Evolutionary conservation across 2,888 invertebrate genomes (phyloP).

Genomic region (Habroteleia sp.): DNA sequence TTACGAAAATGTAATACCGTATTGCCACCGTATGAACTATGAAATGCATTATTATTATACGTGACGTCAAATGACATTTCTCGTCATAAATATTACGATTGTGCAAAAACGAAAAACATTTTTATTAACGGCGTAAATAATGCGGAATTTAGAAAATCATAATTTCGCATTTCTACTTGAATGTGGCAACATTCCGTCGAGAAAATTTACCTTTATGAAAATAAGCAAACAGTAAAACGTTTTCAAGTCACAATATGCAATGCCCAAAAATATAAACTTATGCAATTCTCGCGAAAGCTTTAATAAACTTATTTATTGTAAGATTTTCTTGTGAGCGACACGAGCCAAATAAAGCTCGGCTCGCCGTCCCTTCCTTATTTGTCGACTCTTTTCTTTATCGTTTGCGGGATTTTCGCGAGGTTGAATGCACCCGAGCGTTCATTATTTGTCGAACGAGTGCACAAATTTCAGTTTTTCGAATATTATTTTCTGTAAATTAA

Average conservation of each 20-base stretch:
- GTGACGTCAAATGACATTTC: constrained; percentile 23
- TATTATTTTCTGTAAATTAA: constrained; percentile 12
- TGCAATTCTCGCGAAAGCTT: too few relatives aligned
- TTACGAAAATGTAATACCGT: constrained; percentile 36
- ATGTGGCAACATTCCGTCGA: too few relatives aligned
- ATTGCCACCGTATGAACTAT: constrained; percentile 25
- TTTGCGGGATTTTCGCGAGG: constrained; percentile 16
- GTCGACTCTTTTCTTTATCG: constrained; percentile 12
- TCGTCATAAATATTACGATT: constrained; percentile 21
- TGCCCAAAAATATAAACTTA: too few relatives aligned
- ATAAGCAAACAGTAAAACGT: too few relatives aligned
- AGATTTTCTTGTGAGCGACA: constrained; percentile 3
- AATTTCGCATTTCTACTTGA: too few relatives aligned
- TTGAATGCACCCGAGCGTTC: constrained; percentile 24
- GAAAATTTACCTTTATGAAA: too few relatives aligned
- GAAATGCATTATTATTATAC: constrained; percentile 32
- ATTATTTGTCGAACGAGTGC: neutral
- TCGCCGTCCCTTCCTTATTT: constrained; percentile 24
- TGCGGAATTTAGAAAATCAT: too few relatives aligned
- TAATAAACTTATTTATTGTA: constrained; percentile 4
- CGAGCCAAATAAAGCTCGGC: constrained; percentile 24
- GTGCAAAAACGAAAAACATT: too few relatives aligned
- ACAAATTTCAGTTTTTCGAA: neutral
- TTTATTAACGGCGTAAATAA: too few relatives aligned
- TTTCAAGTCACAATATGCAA: too few relatives aligned